Percentiles rank a stretch among this genome's conserved stretches.
phyloP scores from a whole-genome alignment of 2,888 invertebrate species.

The Drosophila pseudotalamancana region DNA sequence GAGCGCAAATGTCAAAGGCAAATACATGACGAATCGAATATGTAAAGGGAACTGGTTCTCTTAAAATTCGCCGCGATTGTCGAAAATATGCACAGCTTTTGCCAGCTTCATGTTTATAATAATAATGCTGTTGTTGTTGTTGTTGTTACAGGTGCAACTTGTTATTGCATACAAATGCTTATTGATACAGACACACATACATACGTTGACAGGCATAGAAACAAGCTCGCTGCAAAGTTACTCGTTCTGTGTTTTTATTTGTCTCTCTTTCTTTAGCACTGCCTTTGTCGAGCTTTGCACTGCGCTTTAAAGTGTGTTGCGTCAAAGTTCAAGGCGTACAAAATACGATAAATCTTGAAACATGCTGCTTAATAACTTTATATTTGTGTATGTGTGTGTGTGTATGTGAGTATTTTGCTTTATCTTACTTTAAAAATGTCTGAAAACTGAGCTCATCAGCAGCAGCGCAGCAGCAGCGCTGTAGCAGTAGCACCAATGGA shows the following conservation, averaged over 20 bases:
- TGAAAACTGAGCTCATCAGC: constrained; percentile 59
- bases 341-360: constrained; percentile 55
- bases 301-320: constrained; percentile 41
- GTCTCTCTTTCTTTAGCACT: neutral
- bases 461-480: neutral
- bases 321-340: constrained; percentile 74
- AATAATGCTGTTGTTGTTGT: neutral
- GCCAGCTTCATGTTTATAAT: too few relatives aligned
- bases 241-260: neutral
- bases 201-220: neutral
- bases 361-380: constrained; percentile 26
- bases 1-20: constrained; percentile 60
- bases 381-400: constrained; percentile 2
- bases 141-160: constrained; percentile 40
- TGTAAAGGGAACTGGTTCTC: constrained; percentile 36
- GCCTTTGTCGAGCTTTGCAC: constrained; percentile 42
- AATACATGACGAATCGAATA: constrained; percentile 19
- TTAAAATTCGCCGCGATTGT: constrained; percentile 6
- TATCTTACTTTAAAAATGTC: constrained; percentile 30
- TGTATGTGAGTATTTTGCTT: constrained; percentile 7
- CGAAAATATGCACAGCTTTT: constrained; percentile 11
- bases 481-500: constrained; percentile 8
- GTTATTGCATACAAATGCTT: constrained; percentile 28
- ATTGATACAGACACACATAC: constrained; percentile 10
- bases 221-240: constrained; percentile 4